These are phyloP conservation scores for Geopemphigus sp. DNA, from an alignment of 1,140 invertebrate species.

Conservation along the genomic window DNA sequence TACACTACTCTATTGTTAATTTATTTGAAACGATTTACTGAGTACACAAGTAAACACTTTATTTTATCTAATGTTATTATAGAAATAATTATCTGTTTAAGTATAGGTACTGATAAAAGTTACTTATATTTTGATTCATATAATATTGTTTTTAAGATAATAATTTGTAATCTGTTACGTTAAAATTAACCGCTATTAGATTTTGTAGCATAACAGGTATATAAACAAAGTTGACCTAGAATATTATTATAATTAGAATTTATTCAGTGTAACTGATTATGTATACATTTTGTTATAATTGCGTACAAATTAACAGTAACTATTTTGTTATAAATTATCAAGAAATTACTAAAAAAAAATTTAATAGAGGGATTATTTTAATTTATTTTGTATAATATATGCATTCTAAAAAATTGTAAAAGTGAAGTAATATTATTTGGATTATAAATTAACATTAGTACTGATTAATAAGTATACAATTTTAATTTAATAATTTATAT, in stretches of 20 bases:
- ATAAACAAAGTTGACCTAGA: conserved; percentile 19
- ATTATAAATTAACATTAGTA: neutral
- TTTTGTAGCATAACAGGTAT: conserved; percentile 16
- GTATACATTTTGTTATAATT: conserved; percentile 7
- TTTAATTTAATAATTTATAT: neutral
- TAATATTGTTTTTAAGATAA: neutral
- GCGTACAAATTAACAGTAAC: neutral
- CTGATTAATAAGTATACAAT: neutral
- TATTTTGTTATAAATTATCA: neutral
- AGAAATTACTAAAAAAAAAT: neutral
- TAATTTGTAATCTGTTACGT: neutral
- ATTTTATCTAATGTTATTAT: no score
- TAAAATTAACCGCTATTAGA: neutral
- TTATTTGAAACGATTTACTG: no score
- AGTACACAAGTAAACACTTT: no score
- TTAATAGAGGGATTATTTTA: neutral
- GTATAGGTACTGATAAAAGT: neutral
- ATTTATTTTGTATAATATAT: neutral
- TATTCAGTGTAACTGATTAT: neutral
- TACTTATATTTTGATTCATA: neutral
- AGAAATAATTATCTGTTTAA: no score
- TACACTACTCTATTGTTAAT: no score
- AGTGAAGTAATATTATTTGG: neutral
- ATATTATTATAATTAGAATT: conserved; percentile 10
- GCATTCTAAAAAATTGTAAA: neutral